Base-by-base conservation (phyloP, 2,888 invertebrate species). In the Siphonodentalium dalli region DNA sequence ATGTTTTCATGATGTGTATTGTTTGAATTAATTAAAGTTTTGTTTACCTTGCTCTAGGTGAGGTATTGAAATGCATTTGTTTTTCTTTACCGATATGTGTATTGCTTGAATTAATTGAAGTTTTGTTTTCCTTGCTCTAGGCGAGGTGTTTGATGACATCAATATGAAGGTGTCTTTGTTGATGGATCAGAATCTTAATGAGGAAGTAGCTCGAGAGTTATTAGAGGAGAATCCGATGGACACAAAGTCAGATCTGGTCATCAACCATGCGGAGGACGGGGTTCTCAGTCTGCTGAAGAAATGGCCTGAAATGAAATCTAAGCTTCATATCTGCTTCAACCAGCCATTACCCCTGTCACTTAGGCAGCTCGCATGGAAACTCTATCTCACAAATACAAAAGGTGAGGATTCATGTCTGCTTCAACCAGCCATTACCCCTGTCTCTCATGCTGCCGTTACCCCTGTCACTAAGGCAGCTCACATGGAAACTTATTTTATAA, bases 291-390 rank as follows among this genome's bases (percentile, higher is more conserved):
- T 81, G 37, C 60, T 81, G 47, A 69, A 72, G 49, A 73, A 75
- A 61, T 79, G 80, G 77, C 80, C 81, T 18, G 79, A 79, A 28
- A 75, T 80, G 74, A 79, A 77, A 51, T 63, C 59, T 33, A 80
- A 81, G 53, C 63, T 80, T 4, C 66, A 71, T 35, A 65, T 74
- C 23, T 77, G 75, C 60, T 65, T 80, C 35, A 80, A 81, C 52
- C 78, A 79, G 61, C 72, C 78, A 8, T 64, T 80, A 13, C 76
- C 78, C 15, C 54, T 62, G 15, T 63, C 68, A 46, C 59, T 79
- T 26, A 57, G 80, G 29, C 75, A 74, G 48, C 57, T 77, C 11
- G 74, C 74, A 5, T 80, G 80, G 80, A 69, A 70, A 40, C 64
- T 79, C 2, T 78, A 74, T 40, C 69, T 79, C 11, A 72, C 69